A percentile compares a stretch with the other conserved stretches of the same genome.
These are phyloP conservation scores for Pristionchus mayeri DNA, from an alignment of 2,888 invertebrate species.

Conservation along the genomic window DNA sequence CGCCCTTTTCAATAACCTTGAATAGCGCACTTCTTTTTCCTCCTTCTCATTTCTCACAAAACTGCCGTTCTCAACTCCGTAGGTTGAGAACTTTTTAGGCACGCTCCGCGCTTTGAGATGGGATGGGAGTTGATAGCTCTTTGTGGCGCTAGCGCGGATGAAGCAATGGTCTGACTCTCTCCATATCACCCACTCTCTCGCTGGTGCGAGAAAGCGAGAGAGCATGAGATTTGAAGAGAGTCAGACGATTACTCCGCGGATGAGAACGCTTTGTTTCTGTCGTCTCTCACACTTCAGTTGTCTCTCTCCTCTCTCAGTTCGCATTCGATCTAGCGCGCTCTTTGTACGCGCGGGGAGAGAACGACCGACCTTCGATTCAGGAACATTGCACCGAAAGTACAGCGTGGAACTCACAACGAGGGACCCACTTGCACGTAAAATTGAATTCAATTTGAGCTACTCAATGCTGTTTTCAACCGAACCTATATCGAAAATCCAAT, in stretches of 20 bases:
- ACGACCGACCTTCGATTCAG: background rate
- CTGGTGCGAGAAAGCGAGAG: too few relatives aligned
- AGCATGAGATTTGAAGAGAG: too few relatives aligned
- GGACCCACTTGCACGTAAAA: background rate
- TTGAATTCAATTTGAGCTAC: too few relatives aligned
- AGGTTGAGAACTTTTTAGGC: background rate
- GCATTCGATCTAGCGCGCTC: too few relatives aligned
- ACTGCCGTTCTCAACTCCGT: constrained; percentile 22
- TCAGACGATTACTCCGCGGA: background rate
- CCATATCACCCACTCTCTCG: too few relatives aligned
- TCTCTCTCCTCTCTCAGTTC: too few relatives aligned
- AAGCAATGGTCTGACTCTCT: too few relatives aligned
- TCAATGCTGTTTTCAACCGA: too few relatives aligned
- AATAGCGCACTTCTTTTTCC: background rate
- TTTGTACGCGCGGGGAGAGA: background rate
- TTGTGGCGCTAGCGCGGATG: too few relatives aligned
- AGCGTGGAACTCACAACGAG: background rate
- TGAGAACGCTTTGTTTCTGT: too few relatives aligned
- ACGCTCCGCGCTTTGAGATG: background rate
- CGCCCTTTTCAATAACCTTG: constrained; percentile 35
- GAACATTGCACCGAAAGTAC: background rate
- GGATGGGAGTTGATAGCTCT: background rate
- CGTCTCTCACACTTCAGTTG: too few relatives aligned
- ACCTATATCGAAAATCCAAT: background rate
- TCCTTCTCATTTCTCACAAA: background rate